Conservation (phyloP, 1,140 invertebrate genomes). For the Drosophila pseudoobscura region DNA sequence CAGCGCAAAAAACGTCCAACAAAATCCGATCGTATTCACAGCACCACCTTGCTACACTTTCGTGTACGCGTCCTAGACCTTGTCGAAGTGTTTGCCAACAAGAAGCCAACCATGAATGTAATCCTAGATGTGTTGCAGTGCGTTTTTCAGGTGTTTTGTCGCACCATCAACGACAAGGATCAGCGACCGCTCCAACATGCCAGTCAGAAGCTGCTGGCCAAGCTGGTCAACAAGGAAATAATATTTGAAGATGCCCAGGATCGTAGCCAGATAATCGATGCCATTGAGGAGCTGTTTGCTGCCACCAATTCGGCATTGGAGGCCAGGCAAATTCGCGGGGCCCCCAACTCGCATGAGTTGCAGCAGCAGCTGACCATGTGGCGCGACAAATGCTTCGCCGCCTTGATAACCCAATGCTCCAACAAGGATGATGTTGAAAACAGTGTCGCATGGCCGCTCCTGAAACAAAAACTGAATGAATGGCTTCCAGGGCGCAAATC, state of each 20-base stretch:
- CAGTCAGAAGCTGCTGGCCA: constrained; percentile 40
- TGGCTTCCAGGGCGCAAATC: constrained; percentile 25
- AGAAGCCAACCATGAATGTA: constrained; percentile 30
- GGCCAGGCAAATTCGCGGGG: not conserved
- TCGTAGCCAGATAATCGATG: constrained; percentile 26
- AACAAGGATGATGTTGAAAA: not conserved
- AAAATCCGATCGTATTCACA: constrained; percentile 60
- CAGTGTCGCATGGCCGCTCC: constrained; percentile 29
- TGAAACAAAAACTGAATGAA: constrained; percentile 27
- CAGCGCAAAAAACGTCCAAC: constrained; percentile 43
- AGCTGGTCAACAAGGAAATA: constrained; percentile 28
- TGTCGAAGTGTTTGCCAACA: constrained; percentile 33
- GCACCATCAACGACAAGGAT: constrained; percentile 18
- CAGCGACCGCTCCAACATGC: constrained; percentile 47
- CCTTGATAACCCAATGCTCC: constrained; percentile 39
- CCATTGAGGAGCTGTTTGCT: constrained; percentile 36
- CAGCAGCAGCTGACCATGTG: constrained; percentile 7
- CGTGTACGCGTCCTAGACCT: constrained; percentile 57
- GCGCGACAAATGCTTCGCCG: constrained; percentile 54
- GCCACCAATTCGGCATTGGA: not conserved
- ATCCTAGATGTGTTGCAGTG: constrained; percentile 36
- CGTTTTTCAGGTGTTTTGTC: constrained; percentile 34
- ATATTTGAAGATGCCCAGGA: not conserved
- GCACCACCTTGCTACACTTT: constrained; percentile 56
- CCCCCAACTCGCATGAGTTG: not conserved